Conservation (phyloP, 2,888 invertebrate species). For the Eristalis pertinax region DNA sequence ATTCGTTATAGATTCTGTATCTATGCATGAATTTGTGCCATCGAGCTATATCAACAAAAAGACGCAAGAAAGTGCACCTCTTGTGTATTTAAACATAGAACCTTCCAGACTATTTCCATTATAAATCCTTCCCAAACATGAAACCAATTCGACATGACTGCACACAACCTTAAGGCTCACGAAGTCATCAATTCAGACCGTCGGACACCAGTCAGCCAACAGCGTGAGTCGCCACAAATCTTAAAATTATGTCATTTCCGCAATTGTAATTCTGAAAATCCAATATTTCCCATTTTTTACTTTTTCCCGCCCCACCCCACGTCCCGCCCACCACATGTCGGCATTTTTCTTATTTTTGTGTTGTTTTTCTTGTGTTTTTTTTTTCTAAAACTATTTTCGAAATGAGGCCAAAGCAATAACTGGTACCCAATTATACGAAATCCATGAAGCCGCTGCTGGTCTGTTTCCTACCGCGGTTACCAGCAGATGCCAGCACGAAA, state of each 20-base stretch:
- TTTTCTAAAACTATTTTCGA: conserved; percentile 16
- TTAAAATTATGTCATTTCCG: conserved; percentile 50
- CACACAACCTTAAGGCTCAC: neutral
- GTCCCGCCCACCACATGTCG: neutral
- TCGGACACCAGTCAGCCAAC: neutral
- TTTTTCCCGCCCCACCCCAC: neutral
- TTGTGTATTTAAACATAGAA: too few relatives aligned
- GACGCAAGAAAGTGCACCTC: too few relatives aligned
- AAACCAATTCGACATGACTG: too few relatives aligned
- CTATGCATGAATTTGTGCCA: too few relatives aligned
- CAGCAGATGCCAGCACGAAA: conserved; percentile 9
- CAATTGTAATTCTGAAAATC: conserved; percentile 29
- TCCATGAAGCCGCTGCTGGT: conserved; percentile 6
- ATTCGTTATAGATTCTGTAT: too few relatives aligned
- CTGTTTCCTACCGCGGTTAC: conserved; percentile 9
- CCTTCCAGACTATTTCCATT: too few relatives aligned
- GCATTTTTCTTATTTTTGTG: neutral
- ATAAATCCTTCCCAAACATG: too few relatives aligned
- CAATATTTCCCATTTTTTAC: conserved; percentile 17
- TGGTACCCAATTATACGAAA: conserved; percentile 42
- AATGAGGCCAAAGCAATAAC: conserved; percentile 63
- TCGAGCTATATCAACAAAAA: too few relatives aligned
- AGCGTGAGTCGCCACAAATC: conserved; percentile 8
- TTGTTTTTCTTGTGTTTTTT: too few relatives aligned
- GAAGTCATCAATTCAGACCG: neutral